phyloP scores from a whole-genome alignment of 1,140 invertebrate genomes.

The Pachyrhynchus sulphureomaculatus region DNA sequence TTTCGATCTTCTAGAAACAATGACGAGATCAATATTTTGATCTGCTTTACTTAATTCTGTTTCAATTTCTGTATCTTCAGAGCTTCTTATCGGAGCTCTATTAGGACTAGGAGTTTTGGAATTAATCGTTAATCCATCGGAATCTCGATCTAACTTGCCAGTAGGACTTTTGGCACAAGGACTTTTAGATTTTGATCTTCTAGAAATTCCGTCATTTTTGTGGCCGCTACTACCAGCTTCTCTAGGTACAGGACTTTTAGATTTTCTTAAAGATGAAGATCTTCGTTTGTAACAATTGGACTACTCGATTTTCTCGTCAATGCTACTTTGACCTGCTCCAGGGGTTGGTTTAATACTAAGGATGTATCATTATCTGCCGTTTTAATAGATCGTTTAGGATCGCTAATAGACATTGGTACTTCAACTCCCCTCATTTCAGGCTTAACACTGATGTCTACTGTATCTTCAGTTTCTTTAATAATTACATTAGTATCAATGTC shows the following conservation, averaged over 20 bases:
- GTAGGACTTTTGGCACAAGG: too few relatives aligned
- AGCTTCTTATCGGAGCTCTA: background rate
- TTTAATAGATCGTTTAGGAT: background rate
- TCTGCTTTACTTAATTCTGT: too few relatives aligned
- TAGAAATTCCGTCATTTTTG: background rate
- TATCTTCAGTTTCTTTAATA: conserved; percentile 9
- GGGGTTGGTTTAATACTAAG: background rate
- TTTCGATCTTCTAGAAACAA: background rate
- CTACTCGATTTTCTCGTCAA: conserved; percentile 13
- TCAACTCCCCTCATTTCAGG: background rate
- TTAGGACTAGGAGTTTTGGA: background rate
- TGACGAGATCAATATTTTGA: too few relatives aligned
- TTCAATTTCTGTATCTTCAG: too few relatives aligned
- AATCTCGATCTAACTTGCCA: too few relatives aligned
- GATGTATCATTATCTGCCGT: background rate
- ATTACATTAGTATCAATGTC: conserved; percentile 1
- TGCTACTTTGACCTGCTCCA: conserved; percentile 1
- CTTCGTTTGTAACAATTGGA: background rate
- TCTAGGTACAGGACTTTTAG: conserved; percentile 9
- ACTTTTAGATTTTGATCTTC: background rate
- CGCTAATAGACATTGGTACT: background rate
- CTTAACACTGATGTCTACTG: conserved; percentile 3
- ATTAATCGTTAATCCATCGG: too few relatives aligned
- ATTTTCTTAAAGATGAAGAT: conserved; percentile 11
- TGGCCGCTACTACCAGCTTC: background rate